Conservation (phyloP, 2,888 invertebrate species). For the Isotomurus palustris region DNA sequence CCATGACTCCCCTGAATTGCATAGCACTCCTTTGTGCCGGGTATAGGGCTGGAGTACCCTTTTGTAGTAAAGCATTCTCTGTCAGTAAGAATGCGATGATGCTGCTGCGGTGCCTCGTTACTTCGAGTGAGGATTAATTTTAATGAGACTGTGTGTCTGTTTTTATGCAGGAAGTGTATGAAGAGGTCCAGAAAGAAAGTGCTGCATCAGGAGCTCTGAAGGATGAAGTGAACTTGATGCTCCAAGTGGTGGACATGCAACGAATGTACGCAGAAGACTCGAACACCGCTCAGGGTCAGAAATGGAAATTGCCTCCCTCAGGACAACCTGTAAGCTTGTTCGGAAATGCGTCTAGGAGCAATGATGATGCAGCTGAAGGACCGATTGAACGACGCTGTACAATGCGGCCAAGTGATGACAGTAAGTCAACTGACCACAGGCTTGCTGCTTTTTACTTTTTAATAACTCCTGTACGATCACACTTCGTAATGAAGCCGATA, state of each 20-base stretch:
- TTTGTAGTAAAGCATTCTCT: too few species aligned
- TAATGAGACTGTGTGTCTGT: too few species aligned
- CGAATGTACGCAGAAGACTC: slow-evolving; percentile 60
- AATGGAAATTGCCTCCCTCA: slow-evolving; percentile 65
- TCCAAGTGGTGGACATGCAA: slow-evolving; percentile 62
- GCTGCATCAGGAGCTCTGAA: slow-evolving; percentile 57
- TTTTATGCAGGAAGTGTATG: slow-evolving; percentile 63
- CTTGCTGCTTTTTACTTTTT: too few species aligned
- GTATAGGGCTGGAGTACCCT: too few species aligned
- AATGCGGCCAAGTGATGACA: slow-evolving; percentile 64
- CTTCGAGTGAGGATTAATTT: too few species aligned
- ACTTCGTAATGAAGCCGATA: too few species aligned
- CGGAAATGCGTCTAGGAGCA: slow-evolving; percentile 56
- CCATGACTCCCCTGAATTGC: too few species aligned
- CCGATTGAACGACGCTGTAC: slow-evolving; percentile 48
- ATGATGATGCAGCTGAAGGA: slow-evolving; percentile 43
- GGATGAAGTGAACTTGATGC: slow-evolving; percentile 65
- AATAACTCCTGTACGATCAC: too few species aligned
- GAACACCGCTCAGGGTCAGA: slow-evolving; percentile 57
- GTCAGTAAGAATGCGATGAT: too few species aligned
- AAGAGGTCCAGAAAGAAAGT: slow-evolving; percentile 64
- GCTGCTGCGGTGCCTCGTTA: too few species aligned
- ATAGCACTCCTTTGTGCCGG: too few species aligned
- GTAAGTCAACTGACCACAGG: slow-evolving; percentile 55
- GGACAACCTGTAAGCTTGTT: slow-evolving; percentile 67